phyloP scores from a whole-genome alignment of 2,113 vertebrate species.

The Dipodomys spectabilis region DNA sequence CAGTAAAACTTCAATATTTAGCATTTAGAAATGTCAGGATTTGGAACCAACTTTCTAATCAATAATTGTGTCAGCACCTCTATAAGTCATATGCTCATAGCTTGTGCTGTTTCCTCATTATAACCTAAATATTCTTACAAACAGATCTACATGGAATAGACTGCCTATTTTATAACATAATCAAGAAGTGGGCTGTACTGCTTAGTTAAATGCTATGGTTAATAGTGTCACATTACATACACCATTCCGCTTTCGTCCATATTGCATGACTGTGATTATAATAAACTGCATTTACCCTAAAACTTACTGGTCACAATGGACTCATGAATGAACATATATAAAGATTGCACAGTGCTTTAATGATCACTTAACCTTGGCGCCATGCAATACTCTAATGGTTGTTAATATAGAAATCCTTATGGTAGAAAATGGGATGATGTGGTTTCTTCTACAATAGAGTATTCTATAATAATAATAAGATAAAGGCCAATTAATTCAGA shows the following conservation, averaged over 20 bases:
- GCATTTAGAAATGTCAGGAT: slow-evolving; percentile 44
- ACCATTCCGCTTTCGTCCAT: neutral
- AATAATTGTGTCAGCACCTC: slow-evolving; percentile 8
- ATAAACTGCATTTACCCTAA: neutral
- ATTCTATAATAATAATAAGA: neutral
- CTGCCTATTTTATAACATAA: slow-evolving; percentile 12
- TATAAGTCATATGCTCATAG: neutral
- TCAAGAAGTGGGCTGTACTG: neutral
- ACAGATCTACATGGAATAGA: neutral
- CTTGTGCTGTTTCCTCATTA: slow-evolving; percentile 26
- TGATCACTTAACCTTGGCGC: neutral
- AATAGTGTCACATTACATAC: neutral
- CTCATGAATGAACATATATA: neutral
- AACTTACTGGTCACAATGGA: neutral
- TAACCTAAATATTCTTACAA: neutral
- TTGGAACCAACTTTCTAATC: slow-evolving; percentile 39
- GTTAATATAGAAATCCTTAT: neutral
- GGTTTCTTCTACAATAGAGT: neutral
- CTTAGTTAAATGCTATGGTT: slow-evolving; percentile 1
- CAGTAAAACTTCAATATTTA: neutral
- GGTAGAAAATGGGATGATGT: neutral
- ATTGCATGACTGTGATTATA: neutral
- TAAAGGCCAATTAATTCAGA: slow-evolving; percentile 42
- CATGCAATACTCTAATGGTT: neutral
- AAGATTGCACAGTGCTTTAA: neutral